These are phyloP conservation scores for Ctena decussata DNA, from an alignment of 2,888 invertebrate species.

Conservation along the genomic window DNA sequence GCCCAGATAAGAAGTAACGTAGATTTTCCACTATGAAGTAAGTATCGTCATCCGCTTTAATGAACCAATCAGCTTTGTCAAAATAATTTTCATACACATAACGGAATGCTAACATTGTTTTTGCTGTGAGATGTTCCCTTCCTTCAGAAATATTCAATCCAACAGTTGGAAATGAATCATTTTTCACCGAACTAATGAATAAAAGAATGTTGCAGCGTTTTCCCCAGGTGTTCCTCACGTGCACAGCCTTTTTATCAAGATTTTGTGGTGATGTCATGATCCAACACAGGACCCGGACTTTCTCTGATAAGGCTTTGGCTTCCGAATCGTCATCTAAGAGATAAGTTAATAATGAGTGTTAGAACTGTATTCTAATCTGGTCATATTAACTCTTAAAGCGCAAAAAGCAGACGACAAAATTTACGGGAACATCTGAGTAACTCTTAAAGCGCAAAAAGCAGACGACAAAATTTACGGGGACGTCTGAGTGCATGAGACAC, in stretches of 20 bases:
- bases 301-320: slow-evolving; percentile 89
- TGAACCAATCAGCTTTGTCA: slow-evolving; percentile 97
- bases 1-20: slow-evolving; percentile 92
- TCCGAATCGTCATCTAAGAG: slow-evolving; percentile 71
- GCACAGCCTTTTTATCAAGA: slow-evolving; percentile 94
- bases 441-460: too few species aligned
- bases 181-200: slow-evolving; percentile 88
- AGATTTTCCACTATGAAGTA: slow-evolving; percentile 98
- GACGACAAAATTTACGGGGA: too few species aligned
- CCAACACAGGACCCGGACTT: slow-evolving; percentile 97
- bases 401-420: too few species aligned
- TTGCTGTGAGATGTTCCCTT: slow-evolving; percentile 96
- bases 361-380: too few species aligned
- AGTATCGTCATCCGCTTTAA: slow-evolving; percentile 99
- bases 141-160: slow-evolving; percentile 94
- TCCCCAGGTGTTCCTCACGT: slow-evolving; percentile 98
- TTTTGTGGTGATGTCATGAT: slow-evolving; percentile 97
- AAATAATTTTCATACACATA: slow-evolving; percentile 94
- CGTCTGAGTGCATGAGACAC: too few species aligned
- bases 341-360: too few species aligned
- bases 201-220: slow-evolving; percentile 90
- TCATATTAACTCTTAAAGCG: too few species aligned
- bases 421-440: too few species aligned
- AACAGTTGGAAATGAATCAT: slow-evolving; percentile 92
- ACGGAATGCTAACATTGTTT: slow-evolving; percentile 97